phyloP scores from a whole-genome alignment of 2,888 invertebrate species.

The Drosophila prostipennis region DNA sequence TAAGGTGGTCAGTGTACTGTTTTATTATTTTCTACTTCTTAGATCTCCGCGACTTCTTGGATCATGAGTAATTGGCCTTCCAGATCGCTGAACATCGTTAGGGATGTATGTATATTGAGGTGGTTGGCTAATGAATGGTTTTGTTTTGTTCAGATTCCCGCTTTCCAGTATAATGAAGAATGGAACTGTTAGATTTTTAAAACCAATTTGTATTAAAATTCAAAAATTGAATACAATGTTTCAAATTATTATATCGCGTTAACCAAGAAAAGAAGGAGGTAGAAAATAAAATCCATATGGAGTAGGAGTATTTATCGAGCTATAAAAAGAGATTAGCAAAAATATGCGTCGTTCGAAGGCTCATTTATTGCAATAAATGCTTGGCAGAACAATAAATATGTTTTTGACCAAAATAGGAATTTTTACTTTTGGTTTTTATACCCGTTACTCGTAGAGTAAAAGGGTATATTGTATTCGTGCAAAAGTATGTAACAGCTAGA shows the following conservation, averaged over 20 bases:
- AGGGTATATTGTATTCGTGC: too few species aligned
- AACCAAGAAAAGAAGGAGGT: too few species aligned
- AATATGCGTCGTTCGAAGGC: neutral
- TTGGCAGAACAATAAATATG: too few species aligned
- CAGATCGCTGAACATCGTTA: conserved; percentile 8
- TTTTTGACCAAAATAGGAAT: too few species aligned
- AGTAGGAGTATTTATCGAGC: neutral
- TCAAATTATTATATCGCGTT: neutral
- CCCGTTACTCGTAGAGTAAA: too few species aligned
- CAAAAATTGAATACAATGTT: neutral
- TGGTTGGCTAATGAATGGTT: conserved; percentile 12
- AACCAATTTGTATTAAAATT: too few species aligned
- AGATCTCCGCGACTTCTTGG: neutral
- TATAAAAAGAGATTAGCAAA: conserved; percentile 23
- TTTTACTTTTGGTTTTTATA: too few species aligned
- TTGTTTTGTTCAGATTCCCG: neutral
- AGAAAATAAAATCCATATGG: conserved; percentile 1
- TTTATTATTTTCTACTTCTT: neutral
- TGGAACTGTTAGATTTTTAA: neutral
- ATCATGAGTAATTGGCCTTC: conserved; percentile 1
- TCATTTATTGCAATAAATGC: conserved; percentile 1
- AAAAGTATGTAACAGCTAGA: too few species aligned
- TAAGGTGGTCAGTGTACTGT: conserved; percentile 3
- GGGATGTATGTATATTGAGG: neutral
- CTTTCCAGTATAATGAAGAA: neutral